Evolutionary conservation across 2,888 invertebrate species (phyloP), one percentile per base, ranked within the genome.

Genomic region (Notodonta ziczac): DNA sequence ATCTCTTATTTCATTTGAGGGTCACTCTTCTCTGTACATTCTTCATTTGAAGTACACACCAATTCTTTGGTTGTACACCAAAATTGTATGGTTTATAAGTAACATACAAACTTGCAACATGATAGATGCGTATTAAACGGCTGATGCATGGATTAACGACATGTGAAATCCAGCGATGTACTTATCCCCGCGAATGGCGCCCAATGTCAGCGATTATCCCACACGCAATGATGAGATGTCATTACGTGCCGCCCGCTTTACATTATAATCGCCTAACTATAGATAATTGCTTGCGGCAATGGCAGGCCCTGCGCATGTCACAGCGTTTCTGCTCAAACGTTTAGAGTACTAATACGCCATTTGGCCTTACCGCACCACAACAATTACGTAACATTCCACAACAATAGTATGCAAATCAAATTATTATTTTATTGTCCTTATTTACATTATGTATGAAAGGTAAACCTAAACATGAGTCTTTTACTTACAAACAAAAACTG

Each of bases 161-260:
- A 46, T 46, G 46, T n/a, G 6, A 46, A 46, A 46, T 46, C 42
- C 42, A 10, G 42, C 40, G 40, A 12, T 12, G 12, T n/a, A 35
- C 35, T 35, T 69, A 61, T 70, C 69, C 70, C 74, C 72, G 76
- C 69, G 70, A 77, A 78, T 76, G 69, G 63, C 62, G 73, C 57
- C 71, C 73, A 80, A 78, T 77, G 78, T 73, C 77, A 73, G 72
- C 67, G 63, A 70, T 72, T 72, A 74, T 76, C 64, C 69, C 78
- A 73, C 76, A 78, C 71, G 76, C 77, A 81, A 81, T 78, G 75
- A 78, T 72, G 69, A 74, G 75, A 74, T 77, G 81, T 73, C 76
- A 87, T 85, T 84, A 83, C 14, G 74, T 82, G 74, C 82, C 82
- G 82, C 85, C 86, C 85, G 76, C 76, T 69, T 77, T 81, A 80